Percentiles rank a stretch among this genome's conserved stretches.
These are phyloP conservation scores for Aleadryas rufinucha DNA, from an alignment of 2,113 vertebrate species.

Conservation along the genomic window DNA sequence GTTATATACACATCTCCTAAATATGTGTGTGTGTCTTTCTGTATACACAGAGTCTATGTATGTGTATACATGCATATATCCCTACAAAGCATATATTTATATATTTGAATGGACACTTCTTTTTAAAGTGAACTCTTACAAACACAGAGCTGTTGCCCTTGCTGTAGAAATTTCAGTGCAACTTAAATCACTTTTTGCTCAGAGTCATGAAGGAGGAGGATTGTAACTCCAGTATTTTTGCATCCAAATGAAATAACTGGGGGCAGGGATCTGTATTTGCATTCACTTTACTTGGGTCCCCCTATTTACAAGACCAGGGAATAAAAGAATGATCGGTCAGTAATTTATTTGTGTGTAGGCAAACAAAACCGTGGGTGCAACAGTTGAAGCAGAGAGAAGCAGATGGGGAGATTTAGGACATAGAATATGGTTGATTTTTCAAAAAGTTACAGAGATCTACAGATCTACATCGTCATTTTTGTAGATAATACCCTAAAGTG, in stretches of 20 bases:
- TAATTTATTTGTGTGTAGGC: neutral
- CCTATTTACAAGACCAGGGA: conserved; percentile 17
- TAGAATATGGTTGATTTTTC: neutral
- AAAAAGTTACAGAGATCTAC: neutral
- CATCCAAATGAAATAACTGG: neutral
- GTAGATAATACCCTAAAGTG: neutral
- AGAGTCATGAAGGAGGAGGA: neutral
- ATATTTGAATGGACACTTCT: neutral
- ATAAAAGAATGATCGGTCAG: neutral
- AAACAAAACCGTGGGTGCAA: neutral
- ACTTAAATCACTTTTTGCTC: neutral
- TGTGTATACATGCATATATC: neutral
- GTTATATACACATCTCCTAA: conserved; percentile 24
- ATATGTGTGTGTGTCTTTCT: conserved; percentile 15
- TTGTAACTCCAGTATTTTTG: neutral
- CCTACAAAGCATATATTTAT: conserved; percentile 1
- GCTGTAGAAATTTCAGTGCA: neutral
- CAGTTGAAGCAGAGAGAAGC: neutral
- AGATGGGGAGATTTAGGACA: neutral
- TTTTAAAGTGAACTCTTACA: neutral
- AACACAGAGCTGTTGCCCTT: neutral
- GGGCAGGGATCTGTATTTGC: neutral
- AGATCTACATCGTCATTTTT: neutral
- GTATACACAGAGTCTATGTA: neutral
- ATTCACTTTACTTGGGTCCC: neutral